A percentile compares a stretch with the other conserved stretches of the same genome.
Evolutionary conservation across 2,113 vertebrate genomes (phyloP).

Genomic region (Cyphomyrus discorhynchus): DNA sequence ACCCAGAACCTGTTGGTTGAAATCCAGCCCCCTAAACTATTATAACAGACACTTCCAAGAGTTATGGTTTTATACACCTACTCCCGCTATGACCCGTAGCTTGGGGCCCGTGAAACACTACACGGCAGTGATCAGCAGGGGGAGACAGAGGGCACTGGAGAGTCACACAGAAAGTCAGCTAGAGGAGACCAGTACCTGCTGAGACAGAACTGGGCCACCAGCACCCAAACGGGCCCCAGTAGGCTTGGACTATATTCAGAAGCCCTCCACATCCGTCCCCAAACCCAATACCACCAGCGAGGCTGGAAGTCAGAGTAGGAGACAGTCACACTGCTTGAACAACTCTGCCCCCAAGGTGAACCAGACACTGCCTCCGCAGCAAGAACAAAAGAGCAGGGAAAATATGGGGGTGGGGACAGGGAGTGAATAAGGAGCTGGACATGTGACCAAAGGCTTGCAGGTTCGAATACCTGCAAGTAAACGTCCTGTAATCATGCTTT

Average conservation of each 20-base stretch:
- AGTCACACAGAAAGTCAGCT: background rate
- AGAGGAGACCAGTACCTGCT: background rate
- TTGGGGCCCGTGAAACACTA: background rate
- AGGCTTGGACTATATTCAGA: conserved; percentile 1
- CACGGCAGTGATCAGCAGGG: background rate
- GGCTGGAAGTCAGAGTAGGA: background rate
- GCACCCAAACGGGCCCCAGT: background rate
- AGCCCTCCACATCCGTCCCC: background rate
- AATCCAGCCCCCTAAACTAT: background rate
- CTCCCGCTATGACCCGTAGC: background rate
- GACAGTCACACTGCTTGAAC: background rate
- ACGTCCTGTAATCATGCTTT: background rate
- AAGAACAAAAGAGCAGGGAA: background rate
- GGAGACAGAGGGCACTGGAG: background rate
- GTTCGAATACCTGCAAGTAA: background rate
- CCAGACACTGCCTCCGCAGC: background rate
- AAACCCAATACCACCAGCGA: background rate
- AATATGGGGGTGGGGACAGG: background rate
- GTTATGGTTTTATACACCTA: background rate
- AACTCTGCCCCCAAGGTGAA: background rate
- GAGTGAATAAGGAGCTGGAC: background rate
- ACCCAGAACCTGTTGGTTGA: background rate
- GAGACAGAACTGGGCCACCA: conserved; percentile 14
- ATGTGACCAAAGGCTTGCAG: background rate
- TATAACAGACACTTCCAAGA: conserved; percentile 3